A percentile compares a stretch with the other conserved stretches of the same genome.
phyloP scores from a whole-genome alignment of 1,140 invertebrate genomes.

The Diprion similis region DNA sequence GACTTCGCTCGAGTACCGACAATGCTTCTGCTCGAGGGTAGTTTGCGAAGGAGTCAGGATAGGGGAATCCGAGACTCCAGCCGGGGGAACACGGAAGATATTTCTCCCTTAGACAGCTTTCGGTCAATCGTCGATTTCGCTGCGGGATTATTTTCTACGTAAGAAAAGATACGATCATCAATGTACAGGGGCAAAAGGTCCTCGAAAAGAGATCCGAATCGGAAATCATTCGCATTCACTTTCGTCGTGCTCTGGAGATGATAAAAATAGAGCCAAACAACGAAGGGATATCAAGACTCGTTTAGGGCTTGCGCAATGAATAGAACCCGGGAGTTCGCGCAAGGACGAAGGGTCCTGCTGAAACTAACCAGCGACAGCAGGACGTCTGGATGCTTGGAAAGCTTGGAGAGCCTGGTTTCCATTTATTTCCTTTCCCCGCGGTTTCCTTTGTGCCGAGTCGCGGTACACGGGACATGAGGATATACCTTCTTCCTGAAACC shows the following conservation, averaged over 20 bases:
- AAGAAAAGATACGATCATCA: neutral
- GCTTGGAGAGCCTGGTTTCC: neutral
- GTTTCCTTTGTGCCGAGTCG: slow-evolving; percentile 15
- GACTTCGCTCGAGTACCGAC: neutral
- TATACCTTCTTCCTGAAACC: neutral
- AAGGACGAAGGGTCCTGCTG: too few relatives aligned
- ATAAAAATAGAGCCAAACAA: neutral
- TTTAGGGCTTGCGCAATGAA: neutral
- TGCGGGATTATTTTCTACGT: neutral
- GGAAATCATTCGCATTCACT: neutral
- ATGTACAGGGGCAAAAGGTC: neutral
- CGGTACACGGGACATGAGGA: neutral
- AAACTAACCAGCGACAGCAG: too few relatives aligned
- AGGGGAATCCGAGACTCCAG: neutral
- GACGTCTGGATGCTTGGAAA: neutral
- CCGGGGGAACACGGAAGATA: neutral
- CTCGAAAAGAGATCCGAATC: neutral
- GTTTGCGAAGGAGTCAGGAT: neutral
- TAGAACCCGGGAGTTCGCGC: neutral
- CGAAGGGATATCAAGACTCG: neutral
- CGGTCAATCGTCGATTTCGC: neutral
- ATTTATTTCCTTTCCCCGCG: slow-evolving; percentile 12
- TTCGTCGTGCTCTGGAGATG: too few relatives aligned
- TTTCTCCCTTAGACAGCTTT: neutral
- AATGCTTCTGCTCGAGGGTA: neutral